phyloP scores from a whole-genome alignment of 2,888 invertebrate species.

The Ametastegia equiseti region DNA sequence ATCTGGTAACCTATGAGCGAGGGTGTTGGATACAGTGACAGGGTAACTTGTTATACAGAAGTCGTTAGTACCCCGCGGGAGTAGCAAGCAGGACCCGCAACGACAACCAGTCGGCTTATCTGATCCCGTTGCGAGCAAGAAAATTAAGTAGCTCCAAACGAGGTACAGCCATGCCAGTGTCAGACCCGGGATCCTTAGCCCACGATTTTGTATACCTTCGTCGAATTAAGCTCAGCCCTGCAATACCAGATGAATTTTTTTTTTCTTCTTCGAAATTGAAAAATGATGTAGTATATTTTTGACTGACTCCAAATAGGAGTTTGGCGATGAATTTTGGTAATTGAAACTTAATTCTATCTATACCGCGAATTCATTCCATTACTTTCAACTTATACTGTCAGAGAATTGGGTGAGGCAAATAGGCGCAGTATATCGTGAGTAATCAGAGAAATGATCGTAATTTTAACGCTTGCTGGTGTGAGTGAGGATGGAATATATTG shows the following conservation, averaged over 20 bases:
- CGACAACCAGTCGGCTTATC: slow-evolving; percentile 29
- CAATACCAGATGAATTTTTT: neutral
- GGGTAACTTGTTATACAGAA: slow-evolving; percentile 24
- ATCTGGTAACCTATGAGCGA: slow-evolving; percentile 24
- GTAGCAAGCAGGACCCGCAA: neutral
- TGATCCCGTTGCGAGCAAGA: slow-evolving; percentile 22
- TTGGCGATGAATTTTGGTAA: too few species aligned
- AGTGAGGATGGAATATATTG: neutral
- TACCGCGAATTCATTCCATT: too few species aligned
- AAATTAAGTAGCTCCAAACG: slow-evolving; percentile 31
- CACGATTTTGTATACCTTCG: neutral
- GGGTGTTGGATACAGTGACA: slow-evolving; percentile 22
- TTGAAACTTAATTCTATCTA: too few species aligned
- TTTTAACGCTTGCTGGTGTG: slow-evolving; percentile 57
- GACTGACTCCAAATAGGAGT: too few species aligned
- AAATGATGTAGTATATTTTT: too few species aligned
- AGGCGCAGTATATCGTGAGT: slow-evolving; percentile 51
- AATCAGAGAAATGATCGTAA: slow-evolving; percentile 62
- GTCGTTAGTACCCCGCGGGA: neutral
- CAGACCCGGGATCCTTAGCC: neutral
- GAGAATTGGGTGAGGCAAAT: slow-evolving; percentile 36
- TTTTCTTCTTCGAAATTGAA: neutral
- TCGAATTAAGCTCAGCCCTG: neutral
- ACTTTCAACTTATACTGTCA: too few species aligned
- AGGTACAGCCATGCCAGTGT: slow-evolving; percentile 5